phyloP scores from a whole-genome alignment of 35 echinoderm and acorn worm genomes.

The Stichopus chloronotus region DNA sequence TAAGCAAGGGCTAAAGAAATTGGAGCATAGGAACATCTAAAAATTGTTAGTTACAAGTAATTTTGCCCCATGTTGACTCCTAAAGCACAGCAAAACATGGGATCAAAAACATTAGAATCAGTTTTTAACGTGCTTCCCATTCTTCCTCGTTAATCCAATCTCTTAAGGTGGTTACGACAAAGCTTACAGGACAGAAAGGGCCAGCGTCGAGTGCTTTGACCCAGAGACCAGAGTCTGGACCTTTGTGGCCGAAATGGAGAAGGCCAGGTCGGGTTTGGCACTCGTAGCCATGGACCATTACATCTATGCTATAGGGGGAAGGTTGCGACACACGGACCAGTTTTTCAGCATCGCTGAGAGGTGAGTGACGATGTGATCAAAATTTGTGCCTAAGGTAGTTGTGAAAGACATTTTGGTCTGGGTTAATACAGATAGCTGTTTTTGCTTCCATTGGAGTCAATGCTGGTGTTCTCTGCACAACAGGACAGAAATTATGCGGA shows the following conservation, averaged over 20 bases:
- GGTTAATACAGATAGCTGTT: neutral
- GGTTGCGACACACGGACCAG: conserved; percentile 95
- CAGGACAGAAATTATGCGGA: neutral
- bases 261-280: conserved; percentile 89
- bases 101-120: too few species aligned
- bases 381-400: neutral
- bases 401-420: neutral
- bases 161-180: conserved; percentile 95
- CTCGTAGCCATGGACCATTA: conserved; percentile 98
- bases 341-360: conserved; percentile 97
- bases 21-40: too few species aligned
- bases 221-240: conserved; percentile 92
- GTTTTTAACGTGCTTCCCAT: too few species aligned
- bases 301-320: conserved; percentile 97
- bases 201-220: conserved; percentile 95
- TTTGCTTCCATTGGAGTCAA: neutral
- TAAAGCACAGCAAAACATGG: too few species aligned
- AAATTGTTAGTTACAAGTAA: too few species aligned
- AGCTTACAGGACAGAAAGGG: conserved; percentile 88
- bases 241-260: conserved; percentile 99
- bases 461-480: neutral
- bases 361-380: conserved; percentile 30
- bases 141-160: too few species aligned
- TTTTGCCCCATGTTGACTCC: too few species aligned
- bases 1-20: too few species aligned